Conservation (phyloP, 2,797 vertebrate genomes). For the Numenius phaeopus region DNA sequence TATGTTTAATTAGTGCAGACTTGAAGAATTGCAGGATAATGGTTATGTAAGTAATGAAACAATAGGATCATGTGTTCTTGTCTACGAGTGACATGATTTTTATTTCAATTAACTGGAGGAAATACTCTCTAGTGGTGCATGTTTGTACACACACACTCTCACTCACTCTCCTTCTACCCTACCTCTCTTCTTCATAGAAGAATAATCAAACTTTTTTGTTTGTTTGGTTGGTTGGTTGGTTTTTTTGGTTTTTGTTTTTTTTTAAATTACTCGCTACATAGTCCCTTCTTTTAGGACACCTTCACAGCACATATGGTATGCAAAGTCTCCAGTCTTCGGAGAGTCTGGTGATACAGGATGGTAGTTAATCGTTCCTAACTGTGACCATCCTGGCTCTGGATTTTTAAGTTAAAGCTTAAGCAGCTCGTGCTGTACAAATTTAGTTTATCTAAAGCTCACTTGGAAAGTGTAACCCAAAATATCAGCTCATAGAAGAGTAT, state of each 20-base stretch:
- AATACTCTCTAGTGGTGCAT: background rate
- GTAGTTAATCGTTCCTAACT: background rate
- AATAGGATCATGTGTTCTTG: background rate
- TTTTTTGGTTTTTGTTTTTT: background rate
- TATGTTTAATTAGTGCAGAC: background rate
- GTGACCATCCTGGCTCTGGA: background rate
- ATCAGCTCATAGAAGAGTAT: background rate
- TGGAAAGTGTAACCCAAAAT: background rate
- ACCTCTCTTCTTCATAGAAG: background rate
- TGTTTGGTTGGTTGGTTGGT: no score
- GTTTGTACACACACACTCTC: background rate
- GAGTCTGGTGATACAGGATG: background rate
- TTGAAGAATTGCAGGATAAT: background rate
- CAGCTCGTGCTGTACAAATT: background rate
- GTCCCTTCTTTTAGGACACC: background rate
- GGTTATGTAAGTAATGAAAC: background rate
- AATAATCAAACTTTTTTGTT: background rate
- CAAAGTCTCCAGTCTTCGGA: constrained; percentile 2
- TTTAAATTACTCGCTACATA: background rate
- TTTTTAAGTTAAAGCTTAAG: background rate
- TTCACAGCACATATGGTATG: constrained; percentile 4
- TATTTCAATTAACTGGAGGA: background rate
- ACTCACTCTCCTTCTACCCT: background rate
- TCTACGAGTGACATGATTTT: background rate
- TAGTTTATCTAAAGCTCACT: background rate